Percentiles rank a stretch among this genome's conserved stretches.
These are phyloP conservation scores for Borostomias antarcticus DNA, from an alignment of 2,797 vertebrate species.

Conservation along the genomic window DNA sequence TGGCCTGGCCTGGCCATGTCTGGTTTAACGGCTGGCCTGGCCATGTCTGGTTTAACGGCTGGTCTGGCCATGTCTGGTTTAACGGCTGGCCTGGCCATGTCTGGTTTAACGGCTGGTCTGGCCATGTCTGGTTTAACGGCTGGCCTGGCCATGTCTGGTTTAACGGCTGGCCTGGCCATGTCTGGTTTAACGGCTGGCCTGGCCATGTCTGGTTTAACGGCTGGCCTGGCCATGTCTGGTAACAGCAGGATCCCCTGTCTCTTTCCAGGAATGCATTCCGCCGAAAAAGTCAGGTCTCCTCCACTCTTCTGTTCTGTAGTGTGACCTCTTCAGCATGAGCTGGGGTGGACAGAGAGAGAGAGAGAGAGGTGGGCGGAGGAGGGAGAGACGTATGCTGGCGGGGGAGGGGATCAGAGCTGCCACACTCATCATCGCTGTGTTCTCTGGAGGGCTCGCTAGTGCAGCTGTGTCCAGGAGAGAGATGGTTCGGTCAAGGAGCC, in stretches of 20 bases:
- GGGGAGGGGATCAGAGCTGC: background rate
- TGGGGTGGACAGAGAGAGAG: background rate
- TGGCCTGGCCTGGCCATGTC: constrained; percentile 46
- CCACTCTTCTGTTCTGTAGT: constrained; percentile 37
- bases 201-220: constrained; percentile 26
- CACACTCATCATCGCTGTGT: too few relatives aligned
- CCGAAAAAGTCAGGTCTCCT: constrained; percentile 24
- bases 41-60: constrained; percentile 25
- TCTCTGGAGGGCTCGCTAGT: background rate
- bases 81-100: constrained; percentile 42
- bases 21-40: constrained; percentile 40
- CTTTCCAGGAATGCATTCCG: constrained; percentile 41
- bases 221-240: constrained; percentile 42
- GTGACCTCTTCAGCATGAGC: constrained; percentile 29
- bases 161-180: constrained; percentile 41
- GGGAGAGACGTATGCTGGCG: background rate
- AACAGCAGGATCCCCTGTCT: constrained; percentile 38
- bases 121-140: constrained; percentile 22
- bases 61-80: constrained; percentile 41
- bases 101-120: constrained; percentile 42
- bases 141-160: constrained; percentile 41
- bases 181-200: constrained; percentile 41
- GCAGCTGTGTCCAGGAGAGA: background rate
- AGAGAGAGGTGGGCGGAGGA: background rate
- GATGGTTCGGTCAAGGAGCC: background rate